A percentile compares a stretch with the other conserved stretches of the same genome.
These are phyloP conservation scores for Exephanes ischioxanthus DNA, from an alignment of 2,888 invertebrate genomes.

Conservation along the genomic window DNA sequence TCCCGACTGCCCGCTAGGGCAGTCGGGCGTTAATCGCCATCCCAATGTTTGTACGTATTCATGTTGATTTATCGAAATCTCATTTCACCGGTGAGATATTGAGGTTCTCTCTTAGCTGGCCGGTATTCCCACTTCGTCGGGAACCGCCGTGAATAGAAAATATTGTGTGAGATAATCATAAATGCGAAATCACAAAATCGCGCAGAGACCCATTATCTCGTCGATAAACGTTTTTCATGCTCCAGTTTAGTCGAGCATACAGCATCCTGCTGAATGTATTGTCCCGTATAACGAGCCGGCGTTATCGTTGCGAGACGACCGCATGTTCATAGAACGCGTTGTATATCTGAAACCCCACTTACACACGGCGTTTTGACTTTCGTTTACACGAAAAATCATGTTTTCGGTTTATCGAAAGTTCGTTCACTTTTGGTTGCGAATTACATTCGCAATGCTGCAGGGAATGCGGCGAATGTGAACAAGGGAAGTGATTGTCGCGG, in stretches of 20 bases:
- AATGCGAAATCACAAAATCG: constrained; percentile 60
- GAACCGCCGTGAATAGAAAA: neutral
- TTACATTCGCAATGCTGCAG: constrained; percentile 1
- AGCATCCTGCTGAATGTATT: constrained; percentile 16
- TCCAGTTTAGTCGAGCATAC: constrained; percentile 2
- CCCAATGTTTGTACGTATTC: too few relatives aligned
- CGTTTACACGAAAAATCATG: constrained; percentile 32
- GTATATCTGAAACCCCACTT: neutral
- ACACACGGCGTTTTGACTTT: constrained; percentile 5
- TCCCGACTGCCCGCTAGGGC: too few relatives aligned
- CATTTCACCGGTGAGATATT: too few relatives aligned
- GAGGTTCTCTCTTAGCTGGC: too few relatives aligned
- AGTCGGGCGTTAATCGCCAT: too few relatives aligned
- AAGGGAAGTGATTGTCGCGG: neutral
- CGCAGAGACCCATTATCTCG: constrained; percentile 21
- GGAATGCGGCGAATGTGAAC: neutral
- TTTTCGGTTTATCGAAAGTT: constrained; percentile 41
- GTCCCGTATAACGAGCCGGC: constrained; percentile 58
- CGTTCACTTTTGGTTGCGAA: constrained; percentile 2
- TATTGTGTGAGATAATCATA: constrained; percentile 7
- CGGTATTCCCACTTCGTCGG: neutral
- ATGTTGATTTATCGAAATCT: too few relatives aligned
- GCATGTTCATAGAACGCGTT: constrained; percentile 44
- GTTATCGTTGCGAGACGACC: constrained; percentile 54
- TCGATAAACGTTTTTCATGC: constrained; percentile 59